A percentile compares a stretch with the other conserved stretches of the same genome.
phyloP scores from a whole-genome alignment of 2,113 vertebrate genomes.

The Ahaetulla prasina region DNA sequence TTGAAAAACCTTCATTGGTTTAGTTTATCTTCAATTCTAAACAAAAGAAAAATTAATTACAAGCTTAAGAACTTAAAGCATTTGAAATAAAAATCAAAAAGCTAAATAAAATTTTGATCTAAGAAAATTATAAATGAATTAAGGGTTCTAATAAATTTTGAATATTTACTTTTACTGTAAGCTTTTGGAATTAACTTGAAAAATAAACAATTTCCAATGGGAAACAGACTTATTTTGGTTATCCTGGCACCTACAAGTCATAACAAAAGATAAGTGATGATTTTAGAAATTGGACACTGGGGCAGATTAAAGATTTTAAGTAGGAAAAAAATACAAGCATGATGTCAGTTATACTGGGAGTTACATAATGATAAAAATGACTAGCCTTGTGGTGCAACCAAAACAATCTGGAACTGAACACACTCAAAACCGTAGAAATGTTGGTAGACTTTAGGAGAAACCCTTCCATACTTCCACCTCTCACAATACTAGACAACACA shows the following conservation, averaged over 20 bases:
- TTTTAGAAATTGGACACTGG: too few relatives aligned
- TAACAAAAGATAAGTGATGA: too few relatives aligned
- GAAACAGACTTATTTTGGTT: background rate
- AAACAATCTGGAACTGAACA: too few relatives aligned
- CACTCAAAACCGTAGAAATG: too few relatives aligned
- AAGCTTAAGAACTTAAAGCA: background rate
- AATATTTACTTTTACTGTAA: background rate
- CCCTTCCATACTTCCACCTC: too few relatives aligned
- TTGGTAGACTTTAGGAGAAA: too few relatives aligned
- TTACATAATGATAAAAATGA: too few relatives aligned
- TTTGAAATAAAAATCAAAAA: background rate
- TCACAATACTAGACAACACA: too few relatives aligned
- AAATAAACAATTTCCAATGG: background rate
- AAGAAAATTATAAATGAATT: background rate
- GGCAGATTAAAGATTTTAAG: background rate
- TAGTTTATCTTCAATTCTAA: background rate
- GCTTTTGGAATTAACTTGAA: background rate
- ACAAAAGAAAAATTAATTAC: background rate
- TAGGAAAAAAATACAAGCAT: background rate
- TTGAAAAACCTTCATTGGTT: background rate
- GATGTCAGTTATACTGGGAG: background rate
- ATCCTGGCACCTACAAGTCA: too few relatives aligned
- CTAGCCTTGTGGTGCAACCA: too few relatives aligned
- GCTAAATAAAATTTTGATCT: background rate
- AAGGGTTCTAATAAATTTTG: background rate